phyloP scores from a whole-genome alignment of 2,113 vertebrate genomes.

The Gymnarchus niloticus region DNA sequence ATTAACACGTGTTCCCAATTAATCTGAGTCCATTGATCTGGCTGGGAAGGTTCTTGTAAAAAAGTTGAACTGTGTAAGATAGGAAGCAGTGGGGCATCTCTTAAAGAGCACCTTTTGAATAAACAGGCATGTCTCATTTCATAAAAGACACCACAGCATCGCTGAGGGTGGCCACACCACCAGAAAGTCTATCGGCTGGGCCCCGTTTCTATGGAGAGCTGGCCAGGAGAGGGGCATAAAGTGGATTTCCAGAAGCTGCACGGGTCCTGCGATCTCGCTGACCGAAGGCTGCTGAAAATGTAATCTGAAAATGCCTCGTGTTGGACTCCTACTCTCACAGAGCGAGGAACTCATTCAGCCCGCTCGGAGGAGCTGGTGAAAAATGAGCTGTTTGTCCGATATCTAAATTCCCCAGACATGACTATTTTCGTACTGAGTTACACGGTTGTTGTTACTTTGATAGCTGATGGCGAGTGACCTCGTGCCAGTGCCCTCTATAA shows the following conservation, averaged over 20 bases:
- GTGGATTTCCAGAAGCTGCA: neutral
- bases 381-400: neutral
- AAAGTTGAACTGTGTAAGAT: neutral
- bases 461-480: neutral
- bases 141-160: neutral
- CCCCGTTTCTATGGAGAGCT: neutral
- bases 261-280: constrained; percentile 13
- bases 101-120: neutral
- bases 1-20: neutral
- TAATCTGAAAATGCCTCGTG: neutral
- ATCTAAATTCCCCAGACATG: neutral
- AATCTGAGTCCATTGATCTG: neutral
- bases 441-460: neutral
- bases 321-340: neutral
- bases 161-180: too few relatives aligned
- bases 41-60: neutral
- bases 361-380: neutral
- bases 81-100: neutral
- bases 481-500: neutral
- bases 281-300: neutral
- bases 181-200: too few relatives aligned
- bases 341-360: neutral
- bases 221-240: neutral
- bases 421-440: neutral
- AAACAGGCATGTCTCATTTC: neutral